Evolutionary conservation across 2,113 vertebrate species (phyloP).

Genomic region (Saimiri boliviensis): DNA sequence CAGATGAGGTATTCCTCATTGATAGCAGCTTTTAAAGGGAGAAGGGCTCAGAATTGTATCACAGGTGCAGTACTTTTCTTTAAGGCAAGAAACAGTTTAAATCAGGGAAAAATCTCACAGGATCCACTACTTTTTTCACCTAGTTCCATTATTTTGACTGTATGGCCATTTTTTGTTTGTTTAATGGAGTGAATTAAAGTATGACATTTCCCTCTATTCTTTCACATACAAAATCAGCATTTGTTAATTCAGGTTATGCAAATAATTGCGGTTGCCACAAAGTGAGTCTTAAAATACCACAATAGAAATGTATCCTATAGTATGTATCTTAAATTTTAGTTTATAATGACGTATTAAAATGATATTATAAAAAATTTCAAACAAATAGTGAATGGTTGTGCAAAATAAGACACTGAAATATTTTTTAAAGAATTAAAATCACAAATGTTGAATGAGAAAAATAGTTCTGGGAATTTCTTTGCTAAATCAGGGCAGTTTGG

Average conservation of each 20-base stretch:
- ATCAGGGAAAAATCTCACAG: not conserved
- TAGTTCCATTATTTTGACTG: not conserved
- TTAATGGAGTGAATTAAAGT: not conserved
- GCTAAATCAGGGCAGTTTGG: not conserved
- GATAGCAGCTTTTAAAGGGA: not conserved
- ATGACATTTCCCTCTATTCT: not conserved
- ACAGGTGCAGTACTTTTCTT: conserved; percentile 32
- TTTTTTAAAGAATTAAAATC: conserved; percentile 12
- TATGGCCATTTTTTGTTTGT: not conserved
- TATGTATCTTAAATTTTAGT: not conserved
- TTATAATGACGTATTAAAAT: not conserved
- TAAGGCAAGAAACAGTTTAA: conserved; percentile 28
- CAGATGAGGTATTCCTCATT: not conserved
- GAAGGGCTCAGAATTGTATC: not conserved
- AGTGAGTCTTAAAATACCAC: not conserved
- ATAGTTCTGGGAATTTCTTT: conserved; percentile 49
- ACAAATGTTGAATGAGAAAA: not conserved
- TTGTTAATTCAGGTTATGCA: not conserved
- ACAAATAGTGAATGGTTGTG: not conserved
- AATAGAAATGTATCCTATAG: not conserved
- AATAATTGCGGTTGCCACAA: not conserved
- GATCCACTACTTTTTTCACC: not conserved
- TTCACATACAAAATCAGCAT: not conserved
- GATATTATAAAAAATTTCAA: not conserved
- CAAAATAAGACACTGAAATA: not conserved